Percentiles rank a stretch among this genome's conserved stretches.
phyloP scores from a whole-genome alignment of 2,797 vertebrate genomes.

The Myiotriccus ornatus region DNA sequence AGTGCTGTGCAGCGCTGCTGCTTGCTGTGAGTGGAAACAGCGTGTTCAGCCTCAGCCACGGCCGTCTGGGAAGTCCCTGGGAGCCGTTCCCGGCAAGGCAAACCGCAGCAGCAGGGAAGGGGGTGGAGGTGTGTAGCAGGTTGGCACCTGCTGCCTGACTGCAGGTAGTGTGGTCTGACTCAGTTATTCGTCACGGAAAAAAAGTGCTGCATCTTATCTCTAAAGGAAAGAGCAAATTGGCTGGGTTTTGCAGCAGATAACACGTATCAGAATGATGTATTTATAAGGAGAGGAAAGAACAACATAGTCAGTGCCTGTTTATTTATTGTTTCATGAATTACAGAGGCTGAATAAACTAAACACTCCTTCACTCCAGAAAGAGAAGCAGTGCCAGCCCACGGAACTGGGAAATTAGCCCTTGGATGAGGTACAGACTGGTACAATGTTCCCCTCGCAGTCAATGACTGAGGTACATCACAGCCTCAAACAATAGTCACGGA shows the following conservation, averaged over 20 bases:
- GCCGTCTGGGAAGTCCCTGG: neutral
- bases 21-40: neutral
- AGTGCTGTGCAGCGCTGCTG: neutral
- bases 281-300: conserved; percentile 41
- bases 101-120: neutral
- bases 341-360: conserved; percentile 3
- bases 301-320: conserved; percentile 17
- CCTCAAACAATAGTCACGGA: neutral
- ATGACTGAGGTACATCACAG: neutral
- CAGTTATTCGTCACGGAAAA: neutral
- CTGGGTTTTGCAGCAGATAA: conserved; percentile 3
- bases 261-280: neutral
- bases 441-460: neutral
- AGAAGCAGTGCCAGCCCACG: neutral
- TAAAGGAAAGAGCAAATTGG: conserved; percentile 9
- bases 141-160: neutral
- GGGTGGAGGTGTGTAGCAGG: neutral
- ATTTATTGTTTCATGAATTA: conserved; percentile 32
- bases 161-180: neutral
- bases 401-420: neutral
- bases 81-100: neutral
- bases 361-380: neutral
- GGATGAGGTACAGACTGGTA: neutral
- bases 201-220: neutral
- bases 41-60: neutral